Conservation (phyloP, 1,140 invertebrate species). For the Drosophila jambulina region DNA sequence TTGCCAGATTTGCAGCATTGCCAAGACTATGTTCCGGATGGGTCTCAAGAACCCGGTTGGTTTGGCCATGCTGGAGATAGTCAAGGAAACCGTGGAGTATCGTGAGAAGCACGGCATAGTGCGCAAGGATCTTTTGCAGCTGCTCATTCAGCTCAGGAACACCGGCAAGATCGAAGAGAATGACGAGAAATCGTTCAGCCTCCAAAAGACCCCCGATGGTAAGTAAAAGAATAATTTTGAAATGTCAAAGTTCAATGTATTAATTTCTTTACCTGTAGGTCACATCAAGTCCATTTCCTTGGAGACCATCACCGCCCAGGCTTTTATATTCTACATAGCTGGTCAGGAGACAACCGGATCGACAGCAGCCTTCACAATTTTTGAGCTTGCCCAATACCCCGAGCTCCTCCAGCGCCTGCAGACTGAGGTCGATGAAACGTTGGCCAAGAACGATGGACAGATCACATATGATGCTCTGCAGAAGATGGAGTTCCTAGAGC, state of each 20-base stretch:
- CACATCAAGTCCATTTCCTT: conserved; percentile 79
- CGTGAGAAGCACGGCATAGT: conserved; percentile 86
- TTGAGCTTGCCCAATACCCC: conserved; percentile 87
- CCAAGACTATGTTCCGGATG: conserved; percentile 1
- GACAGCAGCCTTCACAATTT: conserved; percentile 87
- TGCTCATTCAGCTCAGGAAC: conserved; percentile 86
- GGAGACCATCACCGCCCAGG: conserved; percentile 87
- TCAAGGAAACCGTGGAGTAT: conserved; percentile 86
- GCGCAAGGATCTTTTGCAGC: conserved; percentile 87
- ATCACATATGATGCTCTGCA: conserved; percentile 87
- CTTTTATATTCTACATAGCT: conserved; percentile 89
- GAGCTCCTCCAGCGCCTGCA: conserved; percentile 87
- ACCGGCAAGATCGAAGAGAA: conserved; percentile 79
- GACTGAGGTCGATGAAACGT: conserved; percentile 86
- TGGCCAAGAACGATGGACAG: conserved; percentile 84
- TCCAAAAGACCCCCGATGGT: conserved; percentile 58
- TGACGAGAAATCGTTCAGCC: conserved; percentile 58
- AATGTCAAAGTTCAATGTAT: accelerated
- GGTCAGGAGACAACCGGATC: conserved; percentile 91
- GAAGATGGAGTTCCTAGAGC: conserved; percentile 87
- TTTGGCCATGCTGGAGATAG: conserved; percentile 72
- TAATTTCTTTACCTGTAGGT: conserved; percentile 25
- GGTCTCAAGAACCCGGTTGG: conserved; percentile 46
- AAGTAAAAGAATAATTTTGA: background rate
- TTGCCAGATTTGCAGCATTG: background rate